Evolutionary conservation across 2,797 vertebrate species (phyloP).

Genomic region (Sphenopsis melanotis): DNA sequence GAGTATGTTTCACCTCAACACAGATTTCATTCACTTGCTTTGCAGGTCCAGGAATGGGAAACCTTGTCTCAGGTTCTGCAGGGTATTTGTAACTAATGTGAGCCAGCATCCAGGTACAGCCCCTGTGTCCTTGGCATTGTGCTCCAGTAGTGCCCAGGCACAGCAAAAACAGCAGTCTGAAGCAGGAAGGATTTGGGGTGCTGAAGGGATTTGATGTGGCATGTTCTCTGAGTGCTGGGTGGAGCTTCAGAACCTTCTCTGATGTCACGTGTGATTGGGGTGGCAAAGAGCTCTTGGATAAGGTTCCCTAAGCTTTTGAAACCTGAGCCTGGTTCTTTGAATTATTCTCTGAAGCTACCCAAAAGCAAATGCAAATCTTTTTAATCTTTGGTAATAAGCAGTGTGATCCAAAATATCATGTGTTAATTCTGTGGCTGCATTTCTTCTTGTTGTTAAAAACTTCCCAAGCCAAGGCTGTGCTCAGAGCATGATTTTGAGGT

Average conservation of each 20-base stretch:
- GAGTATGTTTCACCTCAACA: background rate
- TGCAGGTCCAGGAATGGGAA: background rate
- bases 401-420: background rate
- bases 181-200: background rate
- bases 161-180: accelerated
- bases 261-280: accelerated
- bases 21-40: background rate
- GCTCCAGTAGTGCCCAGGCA: background rate
- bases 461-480: background rate
- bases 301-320: background rate
- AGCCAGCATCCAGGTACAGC: background rate
- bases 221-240: background rate
- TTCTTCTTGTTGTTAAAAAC: background rate
- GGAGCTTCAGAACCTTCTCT: background rate
- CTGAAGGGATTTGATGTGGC: background rate
- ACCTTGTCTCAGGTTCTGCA: background rate
- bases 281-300: background rate
- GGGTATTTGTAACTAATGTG: background rate
- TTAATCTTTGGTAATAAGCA: background rate
- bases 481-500: background rate
- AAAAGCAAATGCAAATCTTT: background rate
- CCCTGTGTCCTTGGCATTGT: accelerated
- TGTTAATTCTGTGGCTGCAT: background rate
- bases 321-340: background rate
- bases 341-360: background rate